Base-by-base conservation (phyloP, 2,797 vertebrate genomes). In the Onychomys leucogaster region DNA sequence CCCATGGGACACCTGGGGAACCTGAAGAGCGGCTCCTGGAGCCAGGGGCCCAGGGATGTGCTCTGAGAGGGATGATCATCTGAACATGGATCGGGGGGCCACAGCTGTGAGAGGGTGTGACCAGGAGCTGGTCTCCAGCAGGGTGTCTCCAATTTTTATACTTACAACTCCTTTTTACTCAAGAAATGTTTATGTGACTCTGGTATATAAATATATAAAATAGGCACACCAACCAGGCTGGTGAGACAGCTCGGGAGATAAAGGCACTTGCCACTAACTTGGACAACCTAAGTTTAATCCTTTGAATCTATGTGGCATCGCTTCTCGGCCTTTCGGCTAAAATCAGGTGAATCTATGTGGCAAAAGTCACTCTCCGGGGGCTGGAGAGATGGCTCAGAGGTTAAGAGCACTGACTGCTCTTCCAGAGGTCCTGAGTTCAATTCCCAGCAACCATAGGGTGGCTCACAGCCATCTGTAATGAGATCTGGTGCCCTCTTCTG, bases 51-150 rank as follows among this genome's bases (percentile, higher is more conserved):
- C n/a, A 29, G 46, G 59, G 23, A 2, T 67, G 16, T 32, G 32
- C 34, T 19, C 57, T 52, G 55, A 16, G 57, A 77, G 21, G 87
- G 73, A 32, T 29, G 57, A 85, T 32, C n/a, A 34, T 8, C 5
- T 2, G 57, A 23, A 6, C 57, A 10, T 43, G 37, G 2, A 49
- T 0, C 12, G 32, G 6, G 85, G 85, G 29, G 17, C 19, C 46
- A 69, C 67, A 52, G 13, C 49, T 37, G 5, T 0, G 0, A 25
- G 85, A 81, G 14, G 11, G 8, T 25, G 11, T 0, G n/a, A 32
- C 37, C 6, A 27, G 84, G 34, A 67, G 43, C 7, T 16, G 21
- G 23, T 55, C 23, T 55, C 37, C 46, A 87, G 46, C 32, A 55
- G 14, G 19, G 4, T 63, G 46, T 37, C 34, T 52, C 63, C 19